Evolutionary conservation across 1,140 invertebrate genomes (phyloP).

Genomic region (Anastrepha obliqua): DNA sequence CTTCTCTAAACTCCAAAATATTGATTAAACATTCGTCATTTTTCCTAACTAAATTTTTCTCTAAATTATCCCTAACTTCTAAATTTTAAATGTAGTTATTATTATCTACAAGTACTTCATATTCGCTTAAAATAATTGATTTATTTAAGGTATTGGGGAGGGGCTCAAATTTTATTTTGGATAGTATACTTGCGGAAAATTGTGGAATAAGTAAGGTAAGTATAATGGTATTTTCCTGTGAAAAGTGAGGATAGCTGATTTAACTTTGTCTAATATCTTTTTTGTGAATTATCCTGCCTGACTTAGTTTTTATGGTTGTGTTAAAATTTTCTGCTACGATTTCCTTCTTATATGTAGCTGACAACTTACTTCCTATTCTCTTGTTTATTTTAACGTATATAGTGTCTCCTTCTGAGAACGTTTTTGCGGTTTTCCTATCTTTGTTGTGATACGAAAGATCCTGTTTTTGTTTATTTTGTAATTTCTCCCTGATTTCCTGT

Average conservation of each 20-base stretch:
- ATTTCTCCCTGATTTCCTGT: constrained; percentile 55
- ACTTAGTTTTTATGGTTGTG: constrained; percentile 15
- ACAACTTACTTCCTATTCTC: constrained; percentile 53
- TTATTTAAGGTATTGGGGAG: neutral
- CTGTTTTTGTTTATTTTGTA: constrained; percentile 50
- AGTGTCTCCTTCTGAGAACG: constrained; percentile 51
- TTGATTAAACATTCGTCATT: neutral
- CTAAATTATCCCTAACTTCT: neutral
- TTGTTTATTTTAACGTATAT: constrained; percentile 57
- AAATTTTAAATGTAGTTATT: neutral
- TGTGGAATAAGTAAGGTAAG: neutral
- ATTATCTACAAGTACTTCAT: neutral
- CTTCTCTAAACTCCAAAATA: neutral
- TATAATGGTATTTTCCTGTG: neutral
- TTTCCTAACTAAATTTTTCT: neutral
- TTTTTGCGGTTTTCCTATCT: constrained; percentile 44
- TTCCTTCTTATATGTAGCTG: constrained; percentile 13
- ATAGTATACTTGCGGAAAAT: neutral
- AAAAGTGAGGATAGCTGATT: neutral
- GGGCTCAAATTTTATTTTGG: constrained; percentile 3
- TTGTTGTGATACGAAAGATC: constrained; percentile 54
- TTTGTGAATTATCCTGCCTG: constrained; percentile 37
- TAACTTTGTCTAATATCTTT: neutral
- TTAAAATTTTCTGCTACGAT: constrained; percentile 7
- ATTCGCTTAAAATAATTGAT: neutral